Base-by-base conservation (phyloP, 2,113 vertebrate genomes). In the Chrysemys picta region DNA sequence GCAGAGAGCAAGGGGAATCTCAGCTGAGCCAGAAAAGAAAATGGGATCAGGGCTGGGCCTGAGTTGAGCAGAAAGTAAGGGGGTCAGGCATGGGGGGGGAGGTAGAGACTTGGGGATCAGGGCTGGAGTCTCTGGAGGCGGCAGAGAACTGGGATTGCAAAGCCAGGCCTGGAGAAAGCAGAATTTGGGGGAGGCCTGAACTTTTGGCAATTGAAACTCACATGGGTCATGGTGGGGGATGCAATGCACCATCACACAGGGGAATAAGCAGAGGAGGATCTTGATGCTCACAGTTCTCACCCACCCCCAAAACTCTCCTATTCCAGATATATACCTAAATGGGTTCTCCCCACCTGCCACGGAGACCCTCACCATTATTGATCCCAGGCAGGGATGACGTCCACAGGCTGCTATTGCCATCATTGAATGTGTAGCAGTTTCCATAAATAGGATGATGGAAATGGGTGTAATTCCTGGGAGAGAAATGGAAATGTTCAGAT, bases 401-500 rank as follows among this genome's bases (percentile, higher is more conserved):
- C 98, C 98, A 99, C 76, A 98, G 84, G 27, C 96, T 97, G 93
- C 84, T 98, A 89, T 95, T 98, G 94, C 98, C 98, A 90, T 98
- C 96, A 1, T 99, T 99, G 94, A 99, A 98, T 14, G 98, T 99
- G 35, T 99, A 99, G 97, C 98, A 99, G 93, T 98, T 98, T 50
- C 98, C 98, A 13, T 98, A 99, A 76, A 99, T 93, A 0, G 98
- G 98, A 62, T 99, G 98, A 93, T 99, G 98, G 94, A 99, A 99
- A 54, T 97, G 98, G 19, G 98, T 98, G 0, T 98, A 98, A 95
- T 98, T 98, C 97, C 98, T 99, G 92, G 78, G 54, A 87, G 3
- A 91, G 24, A 62, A 82, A 95, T 16, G 95, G 38, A 94, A 94
- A 42, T 31, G 31, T 92, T 62, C 17, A 53, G 4, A 24, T 0